A percentile compares a stretch with the other conserved stretches of the same genome.
These are phyloP conservation scores for Pyrocoelia pectoralis DNA, from an alignment of 2,888 invertebrate species.

Conservation along the genomic window DNA sequence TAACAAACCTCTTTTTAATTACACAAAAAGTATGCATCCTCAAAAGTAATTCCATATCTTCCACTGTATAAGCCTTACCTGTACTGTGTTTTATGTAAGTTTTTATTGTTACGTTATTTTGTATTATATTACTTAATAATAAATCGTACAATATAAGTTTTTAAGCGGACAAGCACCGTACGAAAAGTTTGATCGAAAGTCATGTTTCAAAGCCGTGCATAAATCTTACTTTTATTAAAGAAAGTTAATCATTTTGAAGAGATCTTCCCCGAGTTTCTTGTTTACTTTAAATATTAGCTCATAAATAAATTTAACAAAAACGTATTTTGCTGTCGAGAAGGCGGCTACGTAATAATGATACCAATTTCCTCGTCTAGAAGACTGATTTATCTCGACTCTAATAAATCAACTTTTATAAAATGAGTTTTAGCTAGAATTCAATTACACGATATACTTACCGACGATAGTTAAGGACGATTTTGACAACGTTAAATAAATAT, in stretches of 20 bases:
- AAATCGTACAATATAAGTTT: too few relatives aligned
- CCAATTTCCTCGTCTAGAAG: slow-evolving; percentile 52
- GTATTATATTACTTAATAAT: too few relatives aligned
- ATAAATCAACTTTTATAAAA: slow-evolving; percentile 53
- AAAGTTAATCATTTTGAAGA: slow-evolving; percentile 46
- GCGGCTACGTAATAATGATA: slow-evolving; percentile 57
- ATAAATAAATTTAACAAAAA: slow-evolving; percentile 57
- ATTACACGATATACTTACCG: too few relatives aligned
- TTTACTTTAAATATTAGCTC: slow-evolving; percentile 56
- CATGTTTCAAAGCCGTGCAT: slow-evolving; percentile 21
- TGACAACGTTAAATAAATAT: too few relatives aligned
- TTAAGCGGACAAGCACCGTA: too few relatives aligned
- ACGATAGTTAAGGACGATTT: too few relatives aligned
- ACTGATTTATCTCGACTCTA: slow-evolving; percentile 53
- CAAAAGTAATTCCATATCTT: too few relatives aligned
- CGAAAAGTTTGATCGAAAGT: slow-evolving; percentile 32
- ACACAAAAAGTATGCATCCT: too few relatives aligned
- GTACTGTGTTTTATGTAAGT: too few relatives aligned
- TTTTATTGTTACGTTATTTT: too few relatives aligned
- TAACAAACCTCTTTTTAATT: too few relatives aligned
- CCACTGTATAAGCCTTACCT: too few relatives aligned
- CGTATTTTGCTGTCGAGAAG: slow-evolving; percentile 50
- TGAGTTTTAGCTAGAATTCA: slow-evolving; percentile 37
- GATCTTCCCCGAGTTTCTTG: slow-evolving; percentile 42
- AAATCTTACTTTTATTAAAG: slow-evolving; percentile 45